These are phyloP conservation scores for Channa striata DNA, from an alignment of 2,797 vertebrate genomes.

Conservation along the genomic window DNA sequence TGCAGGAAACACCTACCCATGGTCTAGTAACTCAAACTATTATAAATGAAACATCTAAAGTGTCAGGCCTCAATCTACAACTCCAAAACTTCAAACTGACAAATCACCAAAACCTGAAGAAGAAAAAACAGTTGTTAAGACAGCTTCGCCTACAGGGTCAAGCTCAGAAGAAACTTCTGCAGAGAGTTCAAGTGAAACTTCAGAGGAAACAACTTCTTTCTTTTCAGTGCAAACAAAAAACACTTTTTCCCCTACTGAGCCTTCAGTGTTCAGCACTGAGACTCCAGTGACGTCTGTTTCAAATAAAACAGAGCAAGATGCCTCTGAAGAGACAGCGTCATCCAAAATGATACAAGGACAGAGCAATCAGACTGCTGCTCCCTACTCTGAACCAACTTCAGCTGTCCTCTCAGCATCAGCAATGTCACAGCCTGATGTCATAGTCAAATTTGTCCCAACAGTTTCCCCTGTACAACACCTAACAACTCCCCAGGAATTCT, in stretches of 20 bases:
- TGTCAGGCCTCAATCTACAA: neutral
- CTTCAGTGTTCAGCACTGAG: constrained; percentile 40
- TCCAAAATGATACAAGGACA: constrained; percentile 27
- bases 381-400: constrained; percentile 17
- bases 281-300: constrained; percentile 18
- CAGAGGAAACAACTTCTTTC: neutral
- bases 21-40: neutral
- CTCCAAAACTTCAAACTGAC: neutral
- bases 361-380: constrained; percentile 1
- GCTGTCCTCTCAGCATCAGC: constrained; percentile 27
- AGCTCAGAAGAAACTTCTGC: constrained; percentile 16
- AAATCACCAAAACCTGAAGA: constrained; percentile 11
- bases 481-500: constrained; percentile 40
- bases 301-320: constrained; percentile 16
- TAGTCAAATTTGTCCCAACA: constrained; percentile 53
- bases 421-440: constrained; percentile 44
- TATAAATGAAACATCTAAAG: constrained; percentile 17
- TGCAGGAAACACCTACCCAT: neutral
- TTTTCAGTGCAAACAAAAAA: constrained; percentile 20
- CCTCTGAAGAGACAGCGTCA: constrained; percentile 1
- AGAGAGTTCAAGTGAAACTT: constrained; percentile 15
- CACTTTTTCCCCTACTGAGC: constrained; percentile 8
- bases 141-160: constrained; percentile 8
- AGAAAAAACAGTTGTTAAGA: constrained; percentile 16
- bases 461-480: constrained; percentile 31